Percentiles rank a stretch among this genome's conserved stretches.
These are phyloP conservation scores for Cataglyphis altisquamis DNA, from an alignment of 2,888 invertebrate genomes.

Conservation along the genomic window DNA sequence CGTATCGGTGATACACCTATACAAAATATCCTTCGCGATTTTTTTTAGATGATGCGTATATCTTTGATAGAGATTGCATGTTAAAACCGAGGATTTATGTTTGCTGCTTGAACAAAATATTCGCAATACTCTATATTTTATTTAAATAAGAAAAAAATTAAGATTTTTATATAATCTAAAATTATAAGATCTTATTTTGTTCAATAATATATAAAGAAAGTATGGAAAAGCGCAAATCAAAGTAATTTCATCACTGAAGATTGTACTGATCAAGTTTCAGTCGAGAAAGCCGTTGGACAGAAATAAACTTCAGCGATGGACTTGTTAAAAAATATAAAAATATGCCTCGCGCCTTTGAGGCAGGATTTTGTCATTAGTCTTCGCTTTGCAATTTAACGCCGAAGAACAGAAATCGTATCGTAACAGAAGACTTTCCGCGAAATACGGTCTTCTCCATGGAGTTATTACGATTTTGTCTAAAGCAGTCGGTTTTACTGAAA, in stretches of 20 bases:
- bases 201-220: not conserved
- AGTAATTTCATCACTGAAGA: slow-evolving; percentile 31
- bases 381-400: not conserved
- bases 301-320: slow-evolving; percentile 29
- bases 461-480: slow-evolving; percentile 7
- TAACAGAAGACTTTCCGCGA: not conserved
- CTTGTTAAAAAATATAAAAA: slow-evolving; percentile 39
- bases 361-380: not conserved
- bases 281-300: slow-evolving; percentile 29
- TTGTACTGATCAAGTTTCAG: slow-evolving; percentile 39
- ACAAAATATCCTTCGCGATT: slow-evolving; percentile 14
- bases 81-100: not conserved
- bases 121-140: too few relatives aligned
- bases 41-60: slow-evolving; percentile 6
- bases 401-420: slow-evolving; percentile 9
- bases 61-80: slow-evolving; percentile 19
- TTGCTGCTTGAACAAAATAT: not conserved
- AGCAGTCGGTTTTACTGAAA: not conserved
- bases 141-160: not conserved
- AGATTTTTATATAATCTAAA: not conserved
- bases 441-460: not conserved
- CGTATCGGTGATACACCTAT: slow-evolving; percentile 25
- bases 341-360: not conserved
- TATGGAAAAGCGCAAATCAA: not conserved
- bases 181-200: not conserved